Conservation (phyloP, 2,113 vertebrate species). For the Sinocyclocheilus anshuiensis region DNA sequence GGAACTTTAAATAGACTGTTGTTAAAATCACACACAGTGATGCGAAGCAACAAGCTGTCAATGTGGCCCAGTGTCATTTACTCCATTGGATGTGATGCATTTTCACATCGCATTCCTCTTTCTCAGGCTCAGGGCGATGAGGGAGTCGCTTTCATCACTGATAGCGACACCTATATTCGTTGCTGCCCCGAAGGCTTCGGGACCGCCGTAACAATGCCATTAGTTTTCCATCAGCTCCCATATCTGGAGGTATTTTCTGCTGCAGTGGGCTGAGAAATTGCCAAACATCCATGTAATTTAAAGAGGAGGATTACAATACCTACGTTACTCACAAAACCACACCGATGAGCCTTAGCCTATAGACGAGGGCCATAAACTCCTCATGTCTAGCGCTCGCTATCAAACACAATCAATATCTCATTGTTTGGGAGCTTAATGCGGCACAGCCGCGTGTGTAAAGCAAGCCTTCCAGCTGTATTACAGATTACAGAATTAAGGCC, state of each 20-base stretch:
- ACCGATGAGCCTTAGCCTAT: neutral
- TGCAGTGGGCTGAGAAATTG: constrained; percentile 7
- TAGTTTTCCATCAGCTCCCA: constrained; percentile 19
- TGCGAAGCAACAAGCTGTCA: constrained; percentile 53
- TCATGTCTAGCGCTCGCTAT: neutral
- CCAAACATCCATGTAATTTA: constrained; percentile 1
- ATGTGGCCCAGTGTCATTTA: constrained; percentile 58
- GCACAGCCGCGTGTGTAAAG: constrained; percentile 19
- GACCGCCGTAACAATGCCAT: neutral
- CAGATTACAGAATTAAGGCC: constrained; percentile 21
- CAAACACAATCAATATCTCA: constrained; percentile 40
- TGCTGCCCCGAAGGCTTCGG: constrained; percentile 11
- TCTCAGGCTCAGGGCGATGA: constrained; percentile 3
- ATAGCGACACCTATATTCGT: neutral
- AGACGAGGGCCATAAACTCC: neutral
- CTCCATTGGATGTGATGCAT: neutral
- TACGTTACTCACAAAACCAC: neutral
- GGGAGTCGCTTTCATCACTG: neutral
- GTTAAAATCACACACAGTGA: neutral
- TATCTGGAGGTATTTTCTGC: constrained; percentile 18
- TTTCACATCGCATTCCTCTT: neutral
- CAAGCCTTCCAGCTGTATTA: constrained; percentile 3
- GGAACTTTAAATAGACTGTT: constrained; percentile 24
- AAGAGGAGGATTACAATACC: neutral
- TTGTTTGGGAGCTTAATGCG: constrained; percentile 38